These are phyloP conservation scores for Drosophila suzukii DNA, from an alignment of 1,140 invertebrate species.

Conservation along the genomic window DNA sequence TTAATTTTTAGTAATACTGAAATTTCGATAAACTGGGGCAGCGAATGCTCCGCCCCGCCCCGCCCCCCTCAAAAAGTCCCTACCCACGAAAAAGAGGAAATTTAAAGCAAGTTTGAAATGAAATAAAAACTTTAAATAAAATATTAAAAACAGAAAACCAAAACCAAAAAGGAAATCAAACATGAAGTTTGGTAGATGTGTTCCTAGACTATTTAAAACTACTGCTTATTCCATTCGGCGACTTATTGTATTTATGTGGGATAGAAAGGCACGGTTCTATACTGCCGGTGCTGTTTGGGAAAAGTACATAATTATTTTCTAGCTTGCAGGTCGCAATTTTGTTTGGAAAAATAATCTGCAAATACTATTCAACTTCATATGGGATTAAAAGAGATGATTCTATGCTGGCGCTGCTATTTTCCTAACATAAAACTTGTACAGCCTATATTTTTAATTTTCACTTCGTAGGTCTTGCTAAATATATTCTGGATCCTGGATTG, in stretches of 20 bases:
- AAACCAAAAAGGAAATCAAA: conserved; percentile 23
- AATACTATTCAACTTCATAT: neutral
- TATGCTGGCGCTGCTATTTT: neutral
- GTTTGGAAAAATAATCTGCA: neutral
- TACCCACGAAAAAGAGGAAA: conserved; percentile 41
- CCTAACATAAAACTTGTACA: neutral
- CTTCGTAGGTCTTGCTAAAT: too few species aligned
- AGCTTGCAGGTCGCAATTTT: neutral
- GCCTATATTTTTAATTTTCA: too few species aligned
- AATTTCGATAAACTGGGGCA: conserved; percentile 60
- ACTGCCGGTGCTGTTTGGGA: too few species aligned
- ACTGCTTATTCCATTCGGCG: neutral
- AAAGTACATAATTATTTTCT: neutral
- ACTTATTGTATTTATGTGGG: neutral
- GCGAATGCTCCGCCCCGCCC: conserved; percentile 16
- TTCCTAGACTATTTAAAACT: neutral
- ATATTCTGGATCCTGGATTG: too few species aligned
- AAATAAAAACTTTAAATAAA: conserved; percentile 83
- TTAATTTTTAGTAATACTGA: conserved; percentile 81
- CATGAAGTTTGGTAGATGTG: conserved; percentile 12
- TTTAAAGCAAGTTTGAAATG: conserved; percentile 80
- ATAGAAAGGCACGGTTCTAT: too few species aligned
- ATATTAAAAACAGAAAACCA: conserved; percentile 67
- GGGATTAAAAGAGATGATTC: neutral
- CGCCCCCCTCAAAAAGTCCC: conserved; percentile 13